These are phyloP conservation scores for Helarctos malayanus DNA, from an alignment of 2,797 vertebrate genomes.

Conservation along the genomic window DNA sequence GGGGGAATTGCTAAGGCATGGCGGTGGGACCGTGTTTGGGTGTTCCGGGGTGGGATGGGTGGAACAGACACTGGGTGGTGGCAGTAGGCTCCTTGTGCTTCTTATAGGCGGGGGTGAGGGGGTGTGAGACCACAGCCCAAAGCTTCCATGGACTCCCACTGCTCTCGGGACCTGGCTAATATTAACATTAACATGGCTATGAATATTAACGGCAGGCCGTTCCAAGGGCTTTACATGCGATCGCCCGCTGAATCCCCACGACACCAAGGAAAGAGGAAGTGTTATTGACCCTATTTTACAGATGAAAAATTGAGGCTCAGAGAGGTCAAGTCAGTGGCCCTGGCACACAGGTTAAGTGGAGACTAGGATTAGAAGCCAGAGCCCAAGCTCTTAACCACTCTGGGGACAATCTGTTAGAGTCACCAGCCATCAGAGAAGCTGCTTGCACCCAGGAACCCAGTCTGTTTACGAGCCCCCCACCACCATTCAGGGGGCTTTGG, in stretches of 20 bases:
- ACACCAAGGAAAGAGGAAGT: neutral
- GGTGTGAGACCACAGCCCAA: neutral
- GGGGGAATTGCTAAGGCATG: fast-evolving
- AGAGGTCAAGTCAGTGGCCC: neutral
- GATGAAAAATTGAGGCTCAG: neutral
- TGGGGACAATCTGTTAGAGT: fast-evolving
- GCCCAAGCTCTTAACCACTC: neutral
- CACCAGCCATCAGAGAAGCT: neutral
- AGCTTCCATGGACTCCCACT: neutral
- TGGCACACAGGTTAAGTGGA: neutral
- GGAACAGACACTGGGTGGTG: fast-evolving
- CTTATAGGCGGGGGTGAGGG: too few relatives aligned
- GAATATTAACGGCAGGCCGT: neutral
- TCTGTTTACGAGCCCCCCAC: neutral
- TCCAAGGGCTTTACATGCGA: neutral
- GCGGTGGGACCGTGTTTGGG: fast-evolving
- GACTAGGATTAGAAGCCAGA: neutral
- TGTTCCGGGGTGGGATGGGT: too few relatives aligned
- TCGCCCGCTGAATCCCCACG: neutral
- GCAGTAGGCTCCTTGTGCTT: neutral
- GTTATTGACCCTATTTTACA: neutral
- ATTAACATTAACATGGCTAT: neutral
- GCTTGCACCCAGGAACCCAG: neutral
- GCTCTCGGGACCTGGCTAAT: neutral
- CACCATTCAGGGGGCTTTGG: neutral